Conservation (phyloP, 2,888 invertebrate genomes). For the Ischnura elegans region DNA sequence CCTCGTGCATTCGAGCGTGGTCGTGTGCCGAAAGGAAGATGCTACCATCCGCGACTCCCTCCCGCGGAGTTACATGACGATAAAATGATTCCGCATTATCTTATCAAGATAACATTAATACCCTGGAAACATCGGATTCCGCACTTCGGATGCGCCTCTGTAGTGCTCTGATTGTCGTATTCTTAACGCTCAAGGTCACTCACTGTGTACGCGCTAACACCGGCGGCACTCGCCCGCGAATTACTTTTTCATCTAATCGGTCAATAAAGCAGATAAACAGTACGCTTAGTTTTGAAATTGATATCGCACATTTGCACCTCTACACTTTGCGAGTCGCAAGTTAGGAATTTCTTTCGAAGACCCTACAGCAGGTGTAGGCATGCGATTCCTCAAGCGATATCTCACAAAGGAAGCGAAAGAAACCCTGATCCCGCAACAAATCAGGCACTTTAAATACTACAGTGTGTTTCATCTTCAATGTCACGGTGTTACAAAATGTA, state of each 20-base stretch:
- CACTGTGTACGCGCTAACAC: not conserved
- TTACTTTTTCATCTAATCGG: not conserved
- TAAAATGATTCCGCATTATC: constrained; percentile 50
- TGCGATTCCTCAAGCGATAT: no score
- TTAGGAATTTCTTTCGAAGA: no score
- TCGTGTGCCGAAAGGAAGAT: not conserved
- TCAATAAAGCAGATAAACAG: not conserved
- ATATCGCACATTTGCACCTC: not conserved
- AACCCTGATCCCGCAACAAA: no score
- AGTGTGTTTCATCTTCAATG: no score
- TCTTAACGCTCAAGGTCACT: not conserved
- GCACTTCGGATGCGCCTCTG: constrained; percentile 3
- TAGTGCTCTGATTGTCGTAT: not conserved
- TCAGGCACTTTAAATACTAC: no score
- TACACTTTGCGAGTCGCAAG: no score
- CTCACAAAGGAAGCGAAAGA: no score
- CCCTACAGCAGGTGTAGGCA: no score
- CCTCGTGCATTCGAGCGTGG: constrained; percentile 35
- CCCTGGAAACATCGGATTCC: constrained; percentile 29
- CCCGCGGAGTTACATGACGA: constrained; percentile 8
- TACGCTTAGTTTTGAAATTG: no score
- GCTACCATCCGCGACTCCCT: constrained; percentile 29
- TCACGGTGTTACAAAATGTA: no score
- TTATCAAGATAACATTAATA: constrained; percentile 60
- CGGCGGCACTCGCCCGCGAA: not conserved